Percentiles rank a stretch among this genome's conserved stretches.
Evolutionary conservation across 2,797 vertebrate genomes (phyloP).

Genomic region (Macropus fuliginosus): DNA sequence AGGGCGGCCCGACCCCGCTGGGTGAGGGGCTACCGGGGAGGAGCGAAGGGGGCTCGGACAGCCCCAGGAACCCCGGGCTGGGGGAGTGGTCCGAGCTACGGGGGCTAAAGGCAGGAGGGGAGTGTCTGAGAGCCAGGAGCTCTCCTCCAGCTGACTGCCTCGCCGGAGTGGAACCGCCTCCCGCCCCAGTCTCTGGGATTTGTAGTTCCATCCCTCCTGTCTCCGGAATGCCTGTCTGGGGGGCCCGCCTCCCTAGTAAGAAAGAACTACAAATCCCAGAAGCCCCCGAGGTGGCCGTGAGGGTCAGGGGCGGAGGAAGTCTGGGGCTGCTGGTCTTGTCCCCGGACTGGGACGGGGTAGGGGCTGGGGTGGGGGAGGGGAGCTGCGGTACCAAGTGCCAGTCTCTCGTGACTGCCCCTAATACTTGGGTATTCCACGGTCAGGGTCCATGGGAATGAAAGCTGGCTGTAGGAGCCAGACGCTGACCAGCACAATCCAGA

Average conservation of each 20-base stretch:
- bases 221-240: conserved; percentile 22
- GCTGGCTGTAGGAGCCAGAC: neutral
- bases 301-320: neutral
- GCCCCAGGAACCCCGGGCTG: neutral
- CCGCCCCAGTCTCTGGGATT: neutral
- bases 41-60: neutral
- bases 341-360: neutral
- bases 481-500: neutral
- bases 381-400: neutral
- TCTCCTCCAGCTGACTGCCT: neutral
- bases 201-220: conserved; percentile 43
- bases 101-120: neutral
- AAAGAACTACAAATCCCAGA: conserved; percentile 70
- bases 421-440: neutral
- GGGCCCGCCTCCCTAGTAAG: conserved; percentile 17
- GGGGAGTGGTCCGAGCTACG: neutral
- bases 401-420: neutral
- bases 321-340: neutral
- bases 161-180: neutral
- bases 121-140: neutral
- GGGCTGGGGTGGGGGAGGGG: neutral
- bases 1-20: neutral
- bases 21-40: neutral
- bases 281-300: neutral
- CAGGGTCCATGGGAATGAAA: no score